Conservation (phyloP, 2,113 vertebrate genomes). For the Pelobates fuscus region DNA sequence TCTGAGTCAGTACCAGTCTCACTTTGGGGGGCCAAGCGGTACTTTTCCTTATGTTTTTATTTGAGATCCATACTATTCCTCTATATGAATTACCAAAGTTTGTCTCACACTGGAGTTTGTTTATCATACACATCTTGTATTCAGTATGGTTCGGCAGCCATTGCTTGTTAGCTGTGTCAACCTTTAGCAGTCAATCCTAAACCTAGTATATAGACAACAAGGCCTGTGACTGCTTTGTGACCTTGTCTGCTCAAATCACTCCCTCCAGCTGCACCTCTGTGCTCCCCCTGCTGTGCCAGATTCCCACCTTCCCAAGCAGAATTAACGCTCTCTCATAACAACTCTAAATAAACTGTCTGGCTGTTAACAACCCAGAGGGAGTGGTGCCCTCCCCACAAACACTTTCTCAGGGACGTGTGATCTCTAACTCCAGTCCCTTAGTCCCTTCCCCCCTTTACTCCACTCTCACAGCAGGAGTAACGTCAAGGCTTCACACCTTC, state of each 20-base stretch:
- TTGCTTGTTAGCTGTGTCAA: slow-evolving; percentile 29
- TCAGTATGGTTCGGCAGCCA: background rate
- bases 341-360: slow-evolving; percentile 51
- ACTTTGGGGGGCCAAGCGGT: no score
- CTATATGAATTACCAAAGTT: background rate
- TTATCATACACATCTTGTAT: slow-evolving; percentile 20
- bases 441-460: slow-evolving; percentile 31
- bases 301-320: slow-evolving; percentile 48
- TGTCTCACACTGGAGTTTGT: slow-evolving; percentile 7
- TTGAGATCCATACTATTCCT: no score
- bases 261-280: slow-evolving; percentile 36
- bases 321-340: slow-evolving; percentile 50
- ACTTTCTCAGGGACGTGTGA: slow-evolving; percentile 49
- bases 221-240: slow-evolving; percentile 46
- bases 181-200: slow-evolving; percentile 3
- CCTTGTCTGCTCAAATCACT: slow-evolving; percentile 41
- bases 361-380: slow-evolving; percentile 50
- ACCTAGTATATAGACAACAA: slow-evolving; percentile 17
- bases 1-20: no score
- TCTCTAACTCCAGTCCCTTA: no score
- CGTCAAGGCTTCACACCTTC: slow-evolving; percentile 46
- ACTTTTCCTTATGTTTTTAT: no score
- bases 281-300: slow-evolving; percentile 1
- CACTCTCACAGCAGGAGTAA: slow-evolving; percentile 30
- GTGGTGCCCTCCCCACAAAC: slow-evolving; percentile 46